Evolutionary conservation across 2,797 vertebrate species (phyloP), one percentile per base, ranked within the genome.

Genomic region (Tamandua tetradactyla): DNA sequence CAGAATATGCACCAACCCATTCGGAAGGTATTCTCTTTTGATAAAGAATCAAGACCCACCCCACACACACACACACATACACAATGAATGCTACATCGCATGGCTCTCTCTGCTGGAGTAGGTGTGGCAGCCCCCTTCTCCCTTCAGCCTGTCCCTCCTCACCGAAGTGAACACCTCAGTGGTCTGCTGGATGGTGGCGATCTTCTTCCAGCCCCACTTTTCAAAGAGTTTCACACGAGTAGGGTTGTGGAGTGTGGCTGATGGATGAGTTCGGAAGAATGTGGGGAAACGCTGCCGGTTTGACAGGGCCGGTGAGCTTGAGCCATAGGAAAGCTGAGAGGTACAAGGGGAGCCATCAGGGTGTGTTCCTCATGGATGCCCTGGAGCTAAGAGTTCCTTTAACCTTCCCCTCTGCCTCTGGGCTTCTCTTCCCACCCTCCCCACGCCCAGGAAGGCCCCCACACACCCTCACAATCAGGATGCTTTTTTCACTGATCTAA

Each of bases 141-240:
- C 40, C 14, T 44, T 10, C 6, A 11, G 59, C 71, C 55, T 1
- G 3, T 1, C 32, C 27, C 4, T 84, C 49, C 99, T 98, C 97
- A 99, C 99, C 40, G 99, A 99, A 37, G 99, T 99, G 98, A 99
- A 99, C 97, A 99, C 99, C 98, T 99, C 99, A 0, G 99, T 99
- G 95, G 99, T 99, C 98, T 99, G 99, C 98, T 99, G 99, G 97
- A 99, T 99, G 98, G 99, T 99, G 96, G 99, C 99, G 3, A 99
- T 99, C 98, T 99, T 99, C 59, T 99, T 99, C 99, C 99, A 99
- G 91, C 99, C 99, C 99, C 99, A 99, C 97, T 99, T 99, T 97
- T 99, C 98, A 97, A 99, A 99, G 66, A 99, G 99, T 97, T 98
- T 98, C 97, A 99, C 99, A 0, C 99, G 97, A 80, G 99, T 99